Conservation (phyloP, 2,888 invertebrate genomes). For the Lutraria lutraria region DNA sequence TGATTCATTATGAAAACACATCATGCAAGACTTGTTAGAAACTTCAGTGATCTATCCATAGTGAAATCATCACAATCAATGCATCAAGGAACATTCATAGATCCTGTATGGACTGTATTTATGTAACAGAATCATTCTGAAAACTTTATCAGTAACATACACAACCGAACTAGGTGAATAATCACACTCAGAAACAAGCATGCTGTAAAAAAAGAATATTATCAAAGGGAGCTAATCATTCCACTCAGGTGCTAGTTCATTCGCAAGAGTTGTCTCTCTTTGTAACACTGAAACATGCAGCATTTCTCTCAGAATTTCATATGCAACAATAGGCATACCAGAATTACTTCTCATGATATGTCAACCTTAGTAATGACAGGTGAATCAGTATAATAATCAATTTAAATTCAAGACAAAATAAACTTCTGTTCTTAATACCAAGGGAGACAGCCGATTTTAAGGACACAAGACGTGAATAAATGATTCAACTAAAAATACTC, state of each 20-base stretch:
- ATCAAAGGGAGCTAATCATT: slow-evolving; percentile 24
- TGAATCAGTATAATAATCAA: no score
- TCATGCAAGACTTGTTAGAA: not conserved
- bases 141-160: not conserved
- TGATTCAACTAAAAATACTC: no score
- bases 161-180: not conserved
- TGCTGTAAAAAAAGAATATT: not conserved
- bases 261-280: slow-evolving; percentile 26
- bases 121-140: not conserved
- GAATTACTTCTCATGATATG: not conserved
- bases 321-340: not conserved
- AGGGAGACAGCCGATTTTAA: no score
- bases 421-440: no score
- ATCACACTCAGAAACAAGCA: not conserved
- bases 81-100: not conserved
- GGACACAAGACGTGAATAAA: no score
- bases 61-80: not conserved
- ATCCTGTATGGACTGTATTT: not conserved
- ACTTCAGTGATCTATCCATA: not conserved
- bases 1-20: not conserved
- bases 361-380: no score
- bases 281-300: slow-evolving; percentile 8
- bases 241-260: not conserved
- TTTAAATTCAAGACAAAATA: no score
- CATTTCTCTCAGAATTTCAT: not conserved